phyloP scores from a whole-genome alignment of 2,888 invertebrate species.

The Pachydiplax longipennis region DNA sequence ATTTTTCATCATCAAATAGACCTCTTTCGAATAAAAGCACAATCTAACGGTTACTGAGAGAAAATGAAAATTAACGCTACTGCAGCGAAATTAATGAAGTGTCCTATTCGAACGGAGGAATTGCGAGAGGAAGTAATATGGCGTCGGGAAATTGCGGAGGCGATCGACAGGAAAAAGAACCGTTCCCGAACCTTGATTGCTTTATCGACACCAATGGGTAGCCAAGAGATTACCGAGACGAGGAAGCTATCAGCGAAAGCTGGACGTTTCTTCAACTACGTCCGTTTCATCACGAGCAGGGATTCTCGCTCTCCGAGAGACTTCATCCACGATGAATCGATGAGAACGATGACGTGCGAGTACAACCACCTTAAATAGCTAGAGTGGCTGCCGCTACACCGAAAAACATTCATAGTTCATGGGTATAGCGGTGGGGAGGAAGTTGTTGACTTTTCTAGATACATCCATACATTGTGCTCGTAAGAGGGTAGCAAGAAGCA shows the following conservation, averaged over 20 bases:
- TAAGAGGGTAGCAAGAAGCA: no score
- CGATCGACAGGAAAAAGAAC: neutral
- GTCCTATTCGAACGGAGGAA: neutral
- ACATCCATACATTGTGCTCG: no score
- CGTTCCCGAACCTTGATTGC: neutral
- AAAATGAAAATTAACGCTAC: neutral
- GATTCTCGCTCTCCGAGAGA: neutral
- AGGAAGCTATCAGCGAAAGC: neutral
- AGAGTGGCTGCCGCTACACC: neutral
- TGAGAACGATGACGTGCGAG: neutral
- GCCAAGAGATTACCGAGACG: neutral
- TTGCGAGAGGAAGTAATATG: neutral
- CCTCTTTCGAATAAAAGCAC: no score
- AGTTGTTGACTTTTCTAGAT: neutral
- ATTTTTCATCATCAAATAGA: no score
- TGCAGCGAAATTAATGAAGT: neutral
- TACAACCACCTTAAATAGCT: neutral
- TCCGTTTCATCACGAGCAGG: neutral
- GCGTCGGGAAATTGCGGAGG: neutral
- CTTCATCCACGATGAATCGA: neutral
- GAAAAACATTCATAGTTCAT: neutral
- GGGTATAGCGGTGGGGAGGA: neutral
- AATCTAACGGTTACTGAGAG: neutral
- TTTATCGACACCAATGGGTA: neutral
- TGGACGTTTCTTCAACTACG: neutral